Percentiles rank a stretch among this genome's conserved stretches.
phyloP scores from a whole-genome alignment of 2,888 invertebrate genomes.

The Margaritifera margaritifera region DNA sequence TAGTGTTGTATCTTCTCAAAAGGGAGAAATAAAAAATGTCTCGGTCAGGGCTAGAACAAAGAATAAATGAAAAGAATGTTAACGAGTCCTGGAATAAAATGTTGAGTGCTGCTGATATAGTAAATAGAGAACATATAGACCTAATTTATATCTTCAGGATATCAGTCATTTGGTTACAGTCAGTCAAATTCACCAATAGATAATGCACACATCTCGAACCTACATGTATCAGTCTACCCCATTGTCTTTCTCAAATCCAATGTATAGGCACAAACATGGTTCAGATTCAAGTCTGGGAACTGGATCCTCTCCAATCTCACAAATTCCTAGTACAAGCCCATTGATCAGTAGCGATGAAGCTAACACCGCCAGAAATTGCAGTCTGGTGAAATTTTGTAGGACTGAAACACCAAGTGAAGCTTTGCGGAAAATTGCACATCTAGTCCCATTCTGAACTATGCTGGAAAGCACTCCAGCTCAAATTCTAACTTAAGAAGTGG shows the following conservation, averaged over 20 bases:
- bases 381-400: conserved; percentile 44
- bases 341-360: conserved; percentile 61
- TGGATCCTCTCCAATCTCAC: conserved; percentile 40
- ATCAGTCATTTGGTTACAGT: conserved; percentile 91
- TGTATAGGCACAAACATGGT: conserved; percentile 77
- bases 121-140: conserved; percentile 68
- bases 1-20: conserved; percentile 3
- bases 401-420: conserved; percentile 38
- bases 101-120: conserved; percentile 76
- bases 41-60: conserved; percentile 41
- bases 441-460: conserved; percentile 34
- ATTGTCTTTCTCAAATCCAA: conserved; percentile 87
- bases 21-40: conserved; percentile 51
- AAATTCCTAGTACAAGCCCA: conserved; percentile 58
- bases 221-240: conserved; percentile 63
- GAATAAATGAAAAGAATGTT: conserved; percentile 48
- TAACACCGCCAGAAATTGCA: conserved; percentile 44
- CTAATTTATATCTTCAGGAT: conserved; percentile 79
- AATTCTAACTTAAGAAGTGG: conserved; percentile 18
- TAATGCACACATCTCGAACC: conserved; percentile 42
- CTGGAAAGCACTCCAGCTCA: background rate
- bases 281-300: conserved; percentile 42
- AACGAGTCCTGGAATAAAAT: conserved; percentile 68
- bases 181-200: conserved; percentile 90
- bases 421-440: conserved; percentile 47